Conservation (phyloP, 2,888 invertebrate species). For the Drosophila cracens region DNA sequence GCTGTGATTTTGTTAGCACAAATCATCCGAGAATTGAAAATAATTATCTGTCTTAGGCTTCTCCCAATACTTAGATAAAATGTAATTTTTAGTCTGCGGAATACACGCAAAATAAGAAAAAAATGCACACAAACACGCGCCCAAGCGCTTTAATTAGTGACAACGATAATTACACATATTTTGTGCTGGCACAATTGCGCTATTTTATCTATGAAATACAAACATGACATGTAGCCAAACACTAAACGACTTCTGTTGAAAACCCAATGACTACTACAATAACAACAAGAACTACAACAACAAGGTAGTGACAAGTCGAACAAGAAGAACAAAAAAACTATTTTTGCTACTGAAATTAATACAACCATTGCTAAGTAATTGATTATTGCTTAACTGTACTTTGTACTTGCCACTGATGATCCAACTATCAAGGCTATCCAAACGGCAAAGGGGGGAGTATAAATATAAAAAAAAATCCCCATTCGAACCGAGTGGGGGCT, state of each 20-base stretch:
- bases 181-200: slow-evolving; percentile 64
- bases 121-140: slow-evolving; percentile 29
- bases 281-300: slow-evolving; percentile 32
- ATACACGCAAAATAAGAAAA: slow-evolving; percentile 3
- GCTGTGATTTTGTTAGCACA: slow-evolving; percentile 14
- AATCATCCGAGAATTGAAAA: slow-evolving; percentile 25
- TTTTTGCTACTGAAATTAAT: slow-evolving; percentile 59
- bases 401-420: slow-evolving; percentile 64
- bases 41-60: slow-evolving; percentile 32
- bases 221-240: slow-evolving; percentile 68
- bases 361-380: slow-evolving; percentile 70
- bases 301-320: slow-evolving; percentile 51
- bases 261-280: slow-evolving; percentile 58
- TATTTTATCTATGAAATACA: slow-evolving; percentile 70
- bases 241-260: slow-evolving; percentile 76
- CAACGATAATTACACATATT: slow-evolving; percentile 81
- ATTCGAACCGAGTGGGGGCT: slow-evolving; percentile 8
- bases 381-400: slow-evolving; percentile 76
- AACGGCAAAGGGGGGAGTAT: not conserved
- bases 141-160: slow-evolving; percentile 77
- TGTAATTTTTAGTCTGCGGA: slow-evolving; percentile 32
- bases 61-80: slow-evolving; percentile 31
- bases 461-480: slow-evolving; percentile 31
- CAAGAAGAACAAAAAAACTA: slow-evolving; percentile 40
- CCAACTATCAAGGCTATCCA: slow-evolving; percentile 37